Evolutionary conservation across 2,797 vertebrate species (phyloP), one percentile per base, ranked within the genome.

Genomic region (Chromis chromis): DNA sequence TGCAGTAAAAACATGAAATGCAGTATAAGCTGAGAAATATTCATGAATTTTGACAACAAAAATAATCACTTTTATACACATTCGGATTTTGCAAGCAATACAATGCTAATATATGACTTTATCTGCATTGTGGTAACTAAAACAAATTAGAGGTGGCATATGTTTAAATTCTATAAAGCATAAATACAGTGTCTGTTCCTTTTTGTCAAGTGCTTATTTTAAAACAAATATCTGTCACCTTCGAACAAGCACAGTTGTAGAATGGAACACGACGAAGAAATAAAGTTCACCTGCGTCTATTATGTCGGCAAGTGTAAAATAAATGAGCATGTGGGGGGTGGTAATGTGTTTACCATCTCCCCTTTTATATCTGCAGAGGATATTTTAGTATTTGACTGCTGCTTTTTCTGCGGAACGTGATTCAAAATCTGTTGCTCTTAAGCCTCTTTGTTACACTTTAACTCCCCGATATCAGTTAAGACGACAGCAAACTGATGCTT

Each of bases 401-500:
- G 49, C 21, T 12, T 54, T 28, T 19, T 54, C 16, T 17, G 16
- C 2, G 1, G 16, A 17, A 28, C 7, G 3, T 27, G n/a, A 59
- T n/a, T 4, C 59, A 14, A 50, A 49, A 58, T 69, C 33, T 59
- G 19, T 53, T 71, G 62, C 27, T 65, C 7, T 56, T 40, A 59
- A 70, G 7, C 25, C 16, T 72, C 57, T 10, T 0, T 0, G 5
- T 49, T 24, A 55, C 36, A 67, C 62, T 67, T 64, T 44, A 36
- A 62, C 31, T 5, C 57, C 17, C 17, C 5, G 1, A 59, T 57
- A 46, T 70, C 21, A 61, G 49, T 36, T 24, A 31, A 54, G 48
- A 74, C 13, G 39, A 58, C 44, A 46, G 67, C 48, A 21, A 66
- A 65, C 28, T 53, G 25, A 72, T 58, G 65, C 79, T 70, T 60